A percentile compares a stretch with the other conserved stretches of the same genome.
Evolutionary conservation across 2,888 invertebrate genomes (phyloP).

Genomic region (Epistrophe eligans): DNA sequence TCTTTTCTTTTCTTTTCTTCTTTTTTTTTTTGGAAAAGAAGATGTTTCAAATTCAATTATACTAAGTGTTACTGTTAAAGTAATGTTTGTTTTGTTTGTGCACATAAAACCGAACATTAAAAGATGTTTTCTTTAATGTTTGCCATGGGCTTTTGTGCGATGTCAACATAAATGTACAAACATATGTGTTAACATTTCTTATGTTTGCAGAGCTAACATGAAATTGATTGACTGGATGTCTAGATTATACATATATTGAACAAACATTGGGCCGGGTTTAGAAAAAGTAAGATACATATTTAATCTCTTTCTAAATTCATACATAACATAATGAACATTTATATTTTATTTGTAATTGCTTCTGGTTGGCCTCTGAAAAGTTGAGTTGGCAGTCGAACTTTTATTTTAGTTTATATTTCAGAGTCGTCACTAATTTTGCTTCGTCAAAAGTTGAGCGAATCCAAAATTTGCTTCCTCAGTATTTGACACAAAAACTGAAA

Average conservation of each 20-base stretch:
- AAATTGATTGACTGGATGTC: constrained; percentile 1
- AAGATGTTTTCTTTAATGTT: constrained; percentile 47
- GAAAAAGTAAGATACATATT: neutral
- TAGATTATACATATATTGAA: neutral
- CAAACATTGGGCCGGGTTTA: neutral
- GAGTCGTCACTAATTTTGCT: too few relatives aligned
- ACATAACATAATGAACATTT: too few relatives aligned
- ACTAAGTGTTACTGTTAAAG: constrained; percentile 48
- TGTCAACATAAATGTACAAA: neutral
- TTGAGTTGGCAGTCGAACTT: too few relatives aligned
- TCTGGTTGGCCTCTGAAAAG: too few relatives aligned
- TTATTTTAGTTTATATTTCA: too few relatives aligned
- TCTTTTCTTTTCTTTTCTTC: neutral
- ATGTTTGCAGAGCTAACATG: neutral
- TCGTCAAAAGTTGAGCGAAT: too few relatives aligned
- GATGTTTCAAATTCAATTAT: constrained; percentile 68
- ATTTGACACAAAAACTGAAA: too few relatives aligned
- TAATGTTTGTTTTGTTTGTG: constrained; percentile 29
- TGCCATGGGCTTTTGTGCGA: neutral
- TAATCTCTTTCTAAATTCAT: neutral
- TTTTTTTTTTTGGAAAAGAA: constrained; percentile 1
- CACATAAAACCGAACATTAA: constrained; percentile 45
- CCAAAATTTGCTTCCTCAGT: too few relatives aligned
- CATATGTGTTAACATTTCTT: neutral
- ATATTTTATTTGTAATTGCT: too few relatives aligned